Evolutionary conservation across 2,797 vertebrate genomes (phyloP).

Genomic region (Megaceryle alcyon): DNA sequence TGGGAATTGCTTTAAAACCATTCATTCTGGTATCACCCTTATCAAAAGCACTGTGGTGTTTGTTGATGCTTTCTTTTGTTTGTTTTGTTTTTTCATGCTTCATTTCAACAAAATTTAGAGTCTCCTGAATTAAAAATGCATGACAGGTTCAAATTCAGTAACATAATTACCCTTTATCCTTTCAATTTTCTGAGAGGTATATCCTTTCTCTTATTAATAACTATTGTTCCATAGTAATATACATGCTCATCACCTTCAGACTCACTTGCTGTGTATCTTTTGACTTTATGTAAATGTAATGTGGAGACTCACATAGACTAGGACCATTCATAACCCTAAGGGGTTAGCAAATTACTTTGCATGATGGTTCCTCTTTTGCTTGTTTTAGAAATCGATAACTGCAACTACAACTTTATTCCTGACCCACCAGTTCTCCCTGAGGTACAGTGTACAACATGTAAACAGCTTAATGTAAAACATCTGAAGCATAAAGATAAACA

Average conservation of each 20-base stretch:
- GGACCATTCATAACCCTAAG: background rate
- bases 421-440: background rate
- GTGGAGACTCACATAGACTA: background rate
- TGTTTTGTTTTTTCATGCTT: background rate
- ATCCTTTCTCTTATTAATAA: background rate
- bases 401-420: background rate
- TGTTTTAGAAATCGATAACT: background rate
- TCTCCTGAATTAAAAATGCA: background rate
- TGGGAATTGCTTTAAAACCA: background rate
- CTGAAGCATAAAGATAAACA: background rate
- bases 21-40: background rate
- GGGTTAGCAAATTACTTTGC: background rate
- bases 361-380: background rate
- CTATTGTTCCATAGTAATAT: background rate
- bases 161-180: background rate
- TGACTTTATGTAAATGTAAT: background rate
- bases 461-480: background rate
- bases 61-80: rapidly evolving
- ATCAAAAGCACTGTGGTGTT: background rate
- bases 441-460: background rate
- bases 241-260: background rate
- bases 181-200: background rate
- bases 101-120: background rate
- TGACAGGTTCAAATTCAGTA: background rate
- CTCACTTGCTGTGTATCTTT: background rate